Conservation (phyloP, 2,797 vertebrate species). For the Coreius guichenoti region DNA sequence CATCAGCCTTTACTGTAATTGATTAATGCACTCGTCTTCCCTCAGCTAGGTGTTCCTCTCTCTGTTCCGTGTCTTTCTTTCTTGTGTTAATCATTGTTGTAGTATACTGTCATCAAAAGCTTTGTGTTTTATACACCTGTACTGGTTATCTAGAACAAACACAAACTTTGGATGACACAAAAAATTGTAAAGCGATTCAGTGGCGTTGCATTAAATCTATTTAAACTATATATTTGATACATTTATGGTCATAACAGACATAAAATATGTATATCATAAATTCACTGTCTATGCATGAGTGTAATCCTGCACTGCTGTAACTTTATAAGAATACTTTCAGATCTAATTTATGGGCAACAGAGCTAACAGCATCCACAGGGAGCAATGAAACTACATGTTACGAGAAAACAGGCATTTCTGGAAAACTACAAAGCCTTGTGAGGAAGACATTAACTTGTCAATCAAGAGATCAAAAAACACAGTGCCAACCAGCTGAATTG, state of each 20-base stretch:
- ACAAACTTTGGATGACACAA: background rate
- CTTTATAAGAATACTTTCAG: constrained; percentile 23
- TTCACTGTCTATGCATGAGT: background rate
- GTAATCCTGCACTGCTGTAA: constrained; percentile 7
- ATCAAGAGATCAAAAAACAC: constrained; percentile 54
- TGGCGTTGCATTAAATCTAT: background rate
- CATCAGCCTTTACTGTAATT: constrained; percentile 37
- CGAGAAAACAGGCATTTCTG: constrained; percentile 34
- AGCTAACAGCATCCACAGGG: constrained; percentile 47
- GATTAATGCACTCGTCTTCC: constrained; percentile 35
- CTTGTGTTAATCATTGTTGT: background rate
- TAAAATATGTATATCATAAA: constrained; percentile 11
- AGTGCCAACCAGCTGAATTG: constrained; percentile 47
- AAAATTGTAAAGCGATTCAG: constrained; percentile 2
- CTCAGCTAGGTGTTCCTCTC: background rate
- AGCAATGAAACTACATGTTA: constrained; percentile 45
- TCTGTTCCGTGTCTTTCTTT: background rate
- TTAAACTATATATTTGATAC: background rate
- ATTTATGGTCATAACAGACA: constrained; percentile 1
- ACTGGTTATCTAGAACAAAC: background rate
- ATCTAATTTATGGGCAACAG: constrained; percentile 38
- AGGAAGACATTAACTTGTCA: constrained; percentile 55
- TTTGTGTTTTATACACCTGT: background rate
- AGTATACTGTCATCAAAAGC: background rate
- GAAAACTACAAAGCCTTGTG: constrained; percentile 26